Conservation (phyloP, 2,888 invertebrate species). For the Heliconius hortense region DNA sequence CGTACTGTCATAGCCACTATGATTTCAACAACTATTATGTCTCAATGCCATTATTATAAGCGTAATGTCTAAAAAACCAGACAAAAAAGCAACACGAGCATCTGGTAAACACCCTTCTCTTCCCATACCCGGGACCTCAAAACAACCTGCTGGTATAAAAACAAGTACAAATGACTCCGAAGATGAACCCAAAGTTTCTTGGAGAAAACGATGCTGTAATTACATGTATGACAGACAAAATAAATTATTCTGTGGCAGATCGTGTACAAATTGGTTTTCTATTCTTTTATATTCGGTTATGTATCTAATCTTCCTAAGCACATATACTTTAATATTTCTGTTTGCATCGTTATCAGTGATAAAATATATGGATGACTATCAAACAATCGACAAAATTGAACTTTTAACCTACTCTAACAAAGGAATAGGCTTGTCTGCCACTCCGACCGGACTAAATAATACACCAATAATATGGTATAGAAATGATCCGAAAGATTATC, state of each 20-base stretch:
- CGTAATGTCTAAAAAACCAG: constrained; percentile 35
- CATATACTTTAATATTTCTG: constrained; percentile 60
- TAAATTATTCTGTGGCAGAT: constrained; percentile 56
- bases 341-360: constrained; percentile 55
- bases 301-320: constrained; percentile 61
- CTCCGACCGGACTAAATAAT: constrained; percentile 57
- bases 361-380: constrained; percentile 49
- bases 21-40: constrained; percentile 18
- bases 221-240: constrained; percentile 56
- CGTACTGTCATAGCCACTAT: constrained; percentile 23
- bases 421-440: constrained; percentile 64
- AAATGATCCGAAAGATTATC: constrained; percentile 52
- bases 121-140: constrained; percentile 41
- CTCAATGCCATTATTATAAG: constrained; percentile 26
- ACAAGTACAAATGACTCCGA: constrained; percentile 2
- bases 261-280: constrained; percentile 58
- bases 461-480: constrained; percentile 67
- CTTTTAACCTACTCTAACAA: constrained; percentile 54
- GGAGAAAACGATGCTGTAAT: constrained; percentile 45
- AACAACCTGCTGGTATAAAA: constrained; percentile 24
- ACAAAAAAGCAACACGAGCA: constrained; percentile 16
- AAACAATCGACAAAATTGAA: constrained; percentile 46
- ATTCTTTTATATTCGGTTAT: constrained; percentile 60
- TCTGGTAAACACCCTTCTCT: constrained; percentile 34
- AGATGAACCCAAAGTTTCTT: constrained; percentile 32